Conservation (phyloP, 2,888 invertebrate genomes). For the Agrilus mali region DNA sequence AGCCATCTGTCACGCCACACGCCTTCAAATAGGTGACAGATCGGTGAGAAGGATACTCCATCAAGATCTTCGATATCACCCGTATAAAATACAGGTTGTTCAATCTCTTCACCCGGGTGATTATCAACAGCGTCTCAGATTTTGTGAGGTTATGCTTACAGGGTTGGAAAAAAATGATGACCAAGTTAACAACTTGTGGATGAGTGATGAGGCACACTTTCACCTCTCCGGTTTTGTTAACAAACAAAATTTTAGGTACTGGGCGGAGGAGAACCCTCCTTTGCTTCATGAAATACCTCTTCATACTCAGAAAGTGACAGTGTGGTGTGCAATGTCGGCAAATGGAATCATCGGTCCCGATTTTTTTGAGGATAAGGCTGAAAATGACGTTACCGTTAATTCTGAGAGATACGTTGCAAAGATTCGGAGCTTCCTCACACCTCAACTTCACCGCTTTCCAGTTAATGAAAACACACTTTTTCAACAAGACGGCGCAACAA, state of each 20-base stretch:
- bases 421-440: slow-evolving; percentile 8
- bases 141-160: slow-evolving; percentile 9
- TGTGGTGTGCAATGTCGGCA: slow-evolving; percentile 7
- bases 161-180: slow-evolving; percentile 10
- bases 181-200: no score
- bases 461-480: slow-evolving; percentile 3
- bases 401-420: no score
- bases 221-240: slow-evolving; percentile 9
- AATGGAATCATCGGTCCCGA: no score
- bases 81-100: slow-evolving; percentile 10
- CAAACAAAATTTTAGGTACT: slow-evolving; percentile 9
- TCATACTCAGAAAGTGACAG: slow-evolving; percentile 8
- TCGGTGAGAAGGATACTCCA: no score
- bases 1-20: no score
- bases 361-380: not conserved
- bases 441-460: slow-evolving; percentile 6
- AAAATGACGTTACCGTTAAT: slow-evolving; percentile 8
- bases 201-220: slow-evolving; percentile 8
- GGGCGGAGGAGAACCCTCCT: slow-evolving; percentile 8
- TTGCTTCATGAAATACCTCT: slow-evolving; percentile 8
- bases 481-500: slow-evolving; percentile 11
- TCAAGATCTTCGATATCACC: no score
- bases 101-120: slow-evolving; percentile 9
- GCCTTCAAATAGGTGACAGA: no score
- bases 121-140: slow-evolving; percentile 8